Base-by-base conservation (phyloP, 2,113 vertebrate species). In the Cyanistes caeruleus region DNA sequence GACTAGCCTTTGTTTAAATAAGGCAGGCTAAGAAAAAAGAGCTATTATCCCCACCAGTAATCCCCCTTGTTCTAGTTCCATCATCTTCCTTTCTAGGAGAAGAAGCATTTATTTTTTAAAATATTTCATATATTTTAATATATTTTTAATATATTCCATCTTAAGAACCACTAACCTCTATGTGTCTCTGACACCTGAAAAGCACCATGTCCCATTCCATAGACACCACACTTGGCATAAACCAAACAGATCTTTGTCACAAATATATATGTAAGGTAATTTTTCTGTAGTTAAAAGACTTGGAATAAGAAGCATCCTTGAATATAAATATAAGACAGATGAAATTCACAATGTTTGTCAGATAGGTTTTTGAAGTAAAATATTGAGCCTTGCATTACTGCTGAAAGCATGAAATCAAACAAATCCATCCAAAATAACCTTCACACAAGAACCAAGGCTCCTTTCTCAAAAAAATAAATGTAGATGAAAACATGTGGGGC, bases 331-430 rank as follows among this genome's bases (percentile, higher is more conserved):
- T 15, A 82, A 56, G 28, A 73, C 4, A 87, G 10, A 48, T 30
- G 1, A 92, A 80, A 76, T 28, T 44, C 0, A 0, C 11, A 70
- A n/a, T 14, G 60, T 35, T 51, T 8, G 19, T 56, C 5, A 10
- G 24, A 73, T 12, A 56, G 13, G 4, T 37, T 80, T 80, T 80
- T 25, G 13, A 89, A 90, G 39, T 8, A 90, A 64, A 93, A 79
- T 64, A 79, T 1, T 58, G 22, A 92, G 41, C 39, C 39, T 39
- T 68, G 24, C 15, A 63, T 55, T 87, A 74, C 22, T 35, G 46
- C 23, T 5, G 2, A 60, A 20, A 60, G 31, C 44, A 76, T 75
- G n/a, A 82, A 84, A 82, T 31, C 16, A 33, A 87, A 92, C 30
- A 65, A 84, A 87, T 65, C 49, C 12, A 76, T 43, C 49, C 3